phyloP scores from a whole-genome alignment of 1,140 invertebrate species.

The Hylaeus anthracinus region DNA sequence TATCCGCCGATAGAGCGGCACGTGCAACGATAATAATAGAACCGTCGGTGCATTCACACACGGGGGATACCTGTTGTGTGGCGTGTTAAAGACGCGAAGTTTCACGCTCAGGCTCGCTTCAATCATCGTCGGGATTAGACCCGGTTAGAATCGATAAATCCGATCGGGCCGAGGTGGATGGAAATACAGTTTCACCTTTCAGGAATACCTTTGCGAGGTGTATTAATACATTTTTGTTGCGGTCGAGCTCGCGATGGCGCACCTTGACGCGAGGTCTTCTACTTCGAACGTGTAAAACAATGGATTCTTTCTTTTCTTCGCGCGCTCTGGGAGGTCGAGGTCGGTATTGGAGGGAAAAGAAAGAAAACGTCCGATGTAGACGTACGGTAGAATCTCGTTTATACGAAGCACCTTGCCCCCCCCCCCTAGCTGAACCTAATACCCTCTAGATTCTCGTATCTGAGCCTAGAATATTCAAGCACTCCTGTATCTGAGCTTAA shows the following conservation, averaged over 20 bases:
- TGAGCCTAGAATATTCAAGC: too few species aligned
- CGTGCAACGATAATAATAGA: constrained; percentile 55
- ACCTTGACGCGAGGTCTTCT: too few species aligned
- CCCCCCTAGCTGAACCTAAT: too few species aligned
- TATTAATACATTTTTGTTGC: not conserved
- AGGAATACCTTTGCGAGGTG: not conserved
- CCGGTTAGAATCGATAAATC: constrained; percentile 43
- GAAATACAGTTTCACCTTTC: constrained; percentile 1
- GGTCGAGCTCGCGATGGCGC: not conserved
- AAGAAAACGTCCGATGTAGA: too few species aligned
- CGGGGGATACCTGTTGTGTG: constrained; percentile 50
- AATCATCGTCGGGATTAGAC: constrained; percentile 45
- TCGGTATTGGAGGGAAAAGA: too few species aligned
- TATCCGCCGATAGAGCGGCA: constrained; percentile 51
- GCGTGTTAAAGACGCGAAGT: constrained; percentile 45
- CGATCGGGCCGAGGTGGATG: not conserved
- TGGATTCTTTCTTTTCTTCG: too few species aligned
- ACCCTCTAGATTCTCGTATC: too few species aligned
- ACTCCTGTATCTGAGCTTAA: too few species aligned
- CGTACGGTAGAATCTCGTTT: too few species aligned
- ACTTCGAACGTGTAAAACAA: too few species aligned
- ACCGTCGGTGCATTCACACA: constrained; percentile 51
- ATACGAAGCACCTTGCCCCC: too few species aligned
- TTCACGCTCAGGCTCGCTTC: constrained; percentile 46
- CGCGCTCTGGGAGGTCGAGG: too few species aligned